Evolutionary conservation across 2,888 invertebrate genomes (phyloP).

Genomic region (Hirtodrosophila histrioides): DNA sequence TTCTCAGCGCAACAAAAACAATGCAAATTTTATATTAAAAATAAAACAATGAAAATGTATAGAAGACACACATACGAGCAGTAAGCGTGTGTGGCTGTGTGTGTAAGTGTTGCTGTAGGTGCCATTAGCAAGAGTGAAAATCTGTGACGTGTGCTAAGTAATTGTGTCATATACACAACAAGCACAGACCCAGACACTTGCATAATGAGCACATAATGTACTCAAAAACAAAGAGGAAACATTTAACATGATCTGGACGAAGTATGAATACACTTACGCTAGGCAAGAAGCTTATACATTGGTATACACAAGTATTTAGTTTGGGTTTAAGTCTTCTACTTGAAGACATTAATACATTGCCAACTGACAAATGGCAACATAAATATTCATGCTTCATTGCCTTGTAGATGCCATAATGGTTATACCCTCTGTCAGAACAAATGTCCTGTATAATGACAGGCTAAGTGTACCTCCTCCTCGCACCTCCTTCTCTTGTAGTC

Average conservation of each 20-base stretch:
- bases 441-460: conserved; percentile 29
- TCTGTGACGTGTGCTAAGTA: conserved; percentile 74
- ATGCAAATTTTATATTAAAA: conserved; percentile 75
- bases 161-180: conserved; percentile 66
- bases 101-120: conserved; percentile 31
- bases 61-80: conserved; percentile 30
- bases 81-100: conserved; percentile 13
- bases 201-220: conserved; percentile 57
- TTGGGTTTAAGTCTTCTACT: neutral
- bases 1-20: conserved; percentile 51
- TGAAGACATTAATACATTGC: neutral
- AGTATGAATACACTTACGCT: conserved; percentile 24
- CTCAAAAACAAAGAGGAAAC: conserved; percentile 8
- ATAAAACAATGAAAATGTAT: conserved; percentile 56
- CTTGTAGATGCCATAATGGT: conserved; percentile 9
- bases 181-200: conserved; percentile 43
- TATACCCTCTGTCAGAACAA: conserved; percentile 16
- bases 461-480: conserved; percentile 29
- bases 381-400: conserved; percentile 18
- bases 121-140: conserved; percentile 72
- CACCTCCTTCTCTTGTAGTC: neutral
- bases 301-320: too few relatives aligned
- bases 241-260: conserved; percentile 1
- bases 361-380: conserved; percentile 3
- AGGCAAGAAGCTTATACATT: neutral